Conservation (phyloP, 2,113 vertebrate genomes). For the Notiomystis cincta region DNA sequence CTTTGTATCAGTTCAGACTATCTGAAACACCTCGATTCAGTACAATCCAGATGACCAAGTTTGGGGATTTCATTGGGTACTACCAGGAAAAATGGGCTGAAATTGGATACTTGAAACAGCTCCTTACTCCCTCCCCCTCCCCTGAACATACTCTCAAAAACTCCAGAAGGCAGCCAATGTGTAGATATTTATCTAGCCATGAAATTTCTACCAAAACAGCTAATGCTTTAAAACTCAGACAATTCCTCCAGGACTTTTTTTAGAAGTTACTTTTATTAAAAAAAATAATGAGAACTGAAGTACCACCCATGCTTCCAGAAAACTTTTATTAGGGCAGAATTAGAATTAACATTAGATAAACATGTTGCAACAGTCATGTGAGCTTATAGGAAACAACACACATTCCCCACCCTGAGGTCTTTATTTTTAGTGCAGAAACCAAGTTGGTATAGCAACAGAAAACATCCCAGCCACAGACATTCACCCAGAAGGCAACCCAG, state of each 20-base stretch:
- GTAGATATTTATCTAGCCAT: not conserved
- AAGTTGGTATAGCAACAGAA: conserved; percentile 10
- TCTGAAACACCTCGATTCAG: not conserved
- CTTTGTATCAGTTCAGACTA: not conserved
- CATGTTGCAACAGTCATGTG: not conserved
- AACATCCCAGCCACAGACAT: not conserved
- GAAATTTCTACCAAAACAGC: not conserved
- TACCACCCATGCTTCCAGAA: not conserved
- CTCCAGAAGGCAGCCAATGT: not conserved
- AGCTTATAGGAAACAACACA: not conserved
- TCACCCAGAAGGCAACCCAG: not conserved
- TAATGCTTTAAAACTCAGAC: not conserved
- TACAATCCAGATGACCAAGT: not conserved
- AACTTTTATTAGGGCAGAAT: not conserved
- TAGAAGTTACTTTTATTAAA: not conserved
- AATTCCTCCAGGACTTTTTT: not conserved
- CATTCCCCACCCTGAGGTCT: not conserved
- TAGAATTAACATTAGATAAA: conserved; percentile 2
- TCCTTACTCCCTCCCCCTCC: not conserved
- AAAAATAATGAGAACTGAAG: not conserved
- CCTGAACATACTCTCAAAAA: not conserved
- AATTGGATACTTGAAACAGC: not conserved
- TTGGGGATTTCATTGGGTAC: not conserved
- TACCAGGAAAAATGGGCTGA: not conserved
- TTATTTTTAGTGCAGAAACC: conserved; percentile 3